Conservation (phyloP, 2,113 vertebrate species). For the Crotalus horridus region DNA sequence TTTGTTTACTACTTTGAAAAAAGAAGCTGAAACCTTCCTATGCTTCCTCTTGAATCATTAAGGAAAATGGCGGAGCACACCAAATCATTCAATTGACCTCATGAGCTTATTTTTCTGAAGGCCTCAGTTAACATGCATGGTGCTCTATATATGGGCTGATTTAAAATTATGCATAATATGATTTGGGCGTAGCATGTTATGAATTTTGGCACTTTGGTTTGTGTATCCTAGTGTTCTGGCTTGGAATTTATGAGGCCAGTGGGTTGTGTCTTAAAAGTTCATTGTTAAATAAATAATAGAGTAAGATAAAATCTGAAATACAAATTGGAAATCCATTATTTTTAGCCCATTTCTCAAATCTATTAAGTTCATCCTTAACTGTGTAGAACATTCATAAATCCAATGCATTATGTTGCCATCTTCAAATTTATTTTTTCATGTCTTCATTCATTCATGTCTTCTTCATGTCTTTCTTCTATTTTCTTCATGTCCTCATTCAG, state of each 20-base stretch:
- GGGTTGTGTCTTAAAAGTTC: background rate
- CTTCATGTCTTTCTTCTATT: background rate
- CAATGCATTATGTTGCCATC: background rate
- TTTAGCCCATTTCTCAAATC: background rate
- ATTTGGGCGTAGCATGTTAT: background rate
- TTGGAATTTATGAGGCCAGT: background rate
- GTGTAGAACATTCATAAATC: background rate
- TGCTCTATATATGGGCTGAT: background rate
- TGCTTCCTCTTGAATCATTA: background rate
- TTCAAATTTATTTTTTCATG: background rate
- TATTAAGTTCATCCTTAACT: background rate
- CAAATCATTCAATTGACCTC: background rate
- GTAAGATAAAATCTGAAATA: background rate
- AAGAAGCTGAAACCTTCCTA: no score
- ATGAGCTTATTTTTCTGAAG: background rate
- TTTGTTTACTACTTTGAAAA: background rate
- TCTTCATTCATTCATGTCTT: background rate
- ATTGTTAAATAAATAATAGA: background rate
- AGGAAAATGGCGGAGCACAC: background rate
- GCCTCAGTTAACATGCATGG: background rate
- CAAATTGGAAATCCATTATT: background rate
- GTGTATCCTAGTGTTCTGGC: background rate
- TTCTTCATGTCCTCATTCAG: background rate
- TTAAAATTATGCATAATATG: background rate
- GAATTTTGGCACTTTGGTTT: background rate